Evolutionary conservation across 2,113 vertebrate genomes (phyloP).

Genomic region (Cettia cetti): DNA sequence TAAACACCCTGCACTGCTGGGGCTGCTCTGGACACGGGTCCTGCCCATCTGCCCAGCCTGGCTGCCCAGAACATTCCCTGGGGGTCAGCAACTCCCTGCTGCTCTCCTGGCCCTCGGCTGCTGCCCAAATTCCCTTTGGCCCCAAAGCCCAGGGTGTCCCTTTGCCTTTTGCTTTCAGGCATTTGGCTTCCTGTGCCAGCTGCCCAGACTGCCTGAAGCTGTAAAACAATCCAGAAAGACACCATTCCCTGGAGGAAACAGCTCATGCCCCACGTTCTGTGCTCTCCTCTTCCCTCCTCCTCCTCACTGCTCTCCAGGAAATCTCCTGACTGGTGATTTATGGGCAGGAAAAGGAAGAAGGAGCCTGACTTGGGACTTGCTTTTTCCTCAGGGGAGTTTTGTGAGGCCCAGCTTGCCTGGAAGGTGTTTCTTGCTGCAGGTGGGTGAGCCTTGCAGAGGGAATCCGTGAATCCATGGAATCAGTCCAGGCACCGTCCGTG

Average conservation of each 20-base stretch:
- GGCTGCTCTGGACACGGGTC: accelerated
- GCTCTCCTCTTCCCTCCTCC: not conserved
- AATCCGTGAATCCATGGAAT: not conserved
- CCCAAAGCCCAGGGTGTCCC: not conserved
- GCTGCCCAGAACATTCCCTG: not conserved
- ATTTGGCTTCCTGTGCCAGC: not conserved
- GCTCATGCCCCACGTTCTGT: accelerated
- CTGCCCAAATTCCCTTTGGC: not conserved
- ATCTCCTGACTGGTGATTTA: not conserved
- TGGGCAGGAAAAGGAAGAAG: not conserved
- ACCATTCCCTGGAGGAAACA: not conserved
- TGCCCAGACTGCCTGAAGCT: not conserved
- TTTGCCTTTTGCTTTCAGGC: not conserved
- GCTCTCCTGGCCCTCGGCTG: not conserved
- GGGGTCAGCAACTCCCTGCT: not conserved
- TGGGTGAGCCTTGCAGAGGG: not conserved
- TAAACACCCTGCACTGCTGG: not conserved
- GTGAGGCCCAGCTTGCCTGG: not conserved
- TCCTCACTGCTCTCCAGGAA: not conserved
- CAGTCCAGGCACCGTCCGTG: not conserved
- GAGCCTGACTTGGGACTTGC: not conserved
- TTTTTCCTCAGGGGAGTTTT: not conserved
- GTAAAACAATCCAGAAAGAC: not conserved
- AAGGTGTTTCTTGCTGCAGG: not conserved
- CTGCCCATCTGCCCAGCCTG: not conserved